A percentile compares a stretch with the other conserved stretches of the same genome.
Conservation (phyloP, 2,113 vertebrate genomes). For the Sinosuthora webbiana region DNA sequence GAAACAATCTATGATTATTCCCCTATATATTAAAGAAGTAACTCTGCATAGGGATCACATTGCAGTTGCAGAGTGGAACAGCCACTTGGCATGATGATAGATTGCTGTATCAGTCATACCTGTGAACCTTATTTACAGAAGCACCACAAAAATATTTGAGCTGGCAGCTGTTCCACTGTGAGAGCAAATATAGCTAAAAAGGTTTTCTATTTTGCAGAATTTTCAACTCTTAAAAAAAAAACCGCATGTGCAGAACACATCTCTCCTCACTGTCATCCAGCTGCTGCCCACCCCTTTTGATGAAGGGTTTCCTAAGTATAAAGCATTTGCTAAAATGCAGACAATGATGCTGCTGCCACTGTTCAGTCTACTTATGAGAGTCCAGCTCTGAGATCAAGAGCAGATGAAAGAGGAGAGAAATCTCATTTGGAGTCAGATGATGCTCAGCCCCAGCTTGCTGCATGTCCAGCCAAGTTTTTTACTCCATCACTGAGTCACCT, state of each 20-base stretch:
- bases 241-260: not conserved
- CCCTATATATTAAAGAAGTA: not conserved
- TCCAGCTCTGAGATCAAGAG: not conserved
- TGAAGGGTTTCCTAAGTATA: not conserved
- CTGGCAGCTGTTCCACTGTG: not conserved
- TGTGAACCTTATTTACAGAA: constrained; percentile 20
- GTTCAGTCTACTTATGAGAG: not conserved
- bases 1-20: not conserved
- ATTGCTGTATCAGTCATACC: constrained; percentile 28
- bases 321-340: not conserved
- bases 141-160: constrained; percentile 23
- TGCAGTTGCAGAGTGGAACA: not conserved
- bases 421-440: not conserved
- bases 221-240: not conserved
- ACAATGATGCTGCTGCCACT: not conserved
- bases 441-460: not conserved
- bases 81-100: not conserved
- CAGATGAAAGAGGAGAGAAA: not conserved
- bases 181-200: constrained; percentile 16
- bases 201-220: not conserved
- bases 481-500: not conserved
- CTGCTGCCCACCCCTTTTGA: not conserved
- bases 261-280: not conserved
- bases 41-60: not conserved
- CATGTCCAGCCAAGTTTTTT: not conserved